Base-by-base conservation (phyloP, 2,113 vertebrate genomes). In the Bubalus kerabau region DNA sequence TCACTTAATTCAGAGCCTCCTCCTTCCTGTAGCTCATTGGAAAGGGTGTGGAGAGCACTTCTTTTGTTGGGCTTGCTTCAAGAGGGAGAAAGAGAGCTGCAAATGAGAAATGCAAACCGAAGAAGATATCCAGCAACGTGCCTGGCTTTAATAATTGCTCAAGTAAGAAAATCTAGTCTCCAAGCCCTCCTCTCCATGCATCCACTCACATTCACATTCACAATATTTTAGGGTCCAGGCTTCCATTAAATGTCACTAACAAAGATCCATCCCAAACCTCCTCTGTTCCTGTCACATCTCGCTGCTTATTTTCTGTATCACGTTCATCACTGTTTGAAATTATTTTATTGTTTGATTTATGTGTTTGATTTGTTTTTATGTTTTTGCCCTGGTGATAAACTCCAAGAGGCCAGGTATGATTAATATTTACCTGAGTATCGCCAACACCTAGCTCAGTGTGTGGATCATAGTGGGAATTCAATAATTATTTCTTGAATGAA, bases 41-140 rank as follows among this genome's bases (percentile, higher is more conserved):
- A 43, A 92, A 94, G 59, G 30, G 12, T 17, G 46, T 60, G 23
- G 50, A 95, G 82, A 96, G 30, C 11, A 30, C 71, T 92, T 90
- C 52, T 93, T 97, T 95, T 94, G 86, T 90, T 71, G 60, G 40
- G 15, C 40, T 82, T 50, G 40, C n/a, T 87, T 96, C 54, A 64
- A 56, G 83, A 88, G 74, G 71, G 59, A 46, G 64, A 93, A 90
- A 62, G 67, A 91, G 46, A 96, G 40, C n/a, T 83, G 81, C 23
- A 92, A 95, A 94, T 87, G 67, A 94, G 74, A 96, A 96, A 91
- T 82, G 90, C 87, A 97, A 94, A 94, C 88, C 40, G 32, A 46
- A 59, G 74, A 87, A 17, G 26, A 84, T 50, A 81, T 3, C 67
- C 36, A 46, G 43, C 62, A 76, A 81, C 0, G 6, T 90, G 62